Base-by-base conservation (phyloP, 2,113 vertebrate species). In the Sminthopsis crassicaudata region DNA sequence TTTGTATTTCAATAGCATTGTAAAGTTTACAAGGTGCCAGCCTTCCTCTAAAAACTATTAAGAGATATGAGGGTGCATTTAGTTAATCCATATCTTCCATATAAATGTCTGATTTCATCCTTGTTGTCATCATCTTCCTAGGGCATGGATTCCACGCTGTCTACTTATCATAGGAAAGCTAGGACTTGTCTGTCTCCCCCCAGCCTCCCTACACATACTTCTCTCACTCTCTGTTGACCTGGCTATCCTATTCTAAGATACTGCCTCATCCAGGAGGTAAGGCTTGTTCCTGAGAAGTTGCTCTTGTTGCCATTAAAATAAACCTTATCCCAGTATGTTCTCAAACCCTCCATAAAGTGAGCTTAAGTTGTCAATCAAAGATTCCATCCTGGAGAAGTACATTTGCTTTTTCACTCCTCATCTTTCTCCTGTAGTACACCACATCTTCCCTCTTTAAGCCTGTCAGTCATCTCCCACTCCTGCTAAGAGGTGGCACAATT, bases 401-500 rank as follows among this genome's bases (percentile, higher is more conserved):
- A 84, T 84, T 42, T 84, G 67, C 67, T 36, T 76, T 76, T 76
- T 19, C 14, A n/a, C 60, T 76, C 60, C 67, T 84, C 42, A 84
- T 42, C 19, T 19, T 84, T 42, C n/a, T 76, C 30, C 14, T 84
- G 42, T 42, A 84, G 67, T 84, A 23, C 16, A 42, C 16, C 67
- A 84, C 2, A 84, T 84, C 36, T 42, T 84, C 16, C 8, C 67
- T 7, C 22, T 84, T 42, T 42, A n/a, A n/a, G 16, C 36, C 36
- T 84, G 67, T 84, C 67, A 84, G 36, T 84, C n/a, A 42, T 91
- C 96, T 97, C 95, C 96, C 93, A 51, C 96, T 97, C 94, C 93
- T 95, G 90, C 96, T 98, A 94, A 97, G 95, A 97, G 97, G 97
- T 98, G 98, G 90, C 97, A 98, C 98, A 98, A 98, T 98, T 96